Percentiles rank a stretch among this genome's conserved stretches.
Evolutionary conservation across 2,113 vertebrate genomes (phyloP).

Genomic region (Paracyprichromis sp.): DNA sequence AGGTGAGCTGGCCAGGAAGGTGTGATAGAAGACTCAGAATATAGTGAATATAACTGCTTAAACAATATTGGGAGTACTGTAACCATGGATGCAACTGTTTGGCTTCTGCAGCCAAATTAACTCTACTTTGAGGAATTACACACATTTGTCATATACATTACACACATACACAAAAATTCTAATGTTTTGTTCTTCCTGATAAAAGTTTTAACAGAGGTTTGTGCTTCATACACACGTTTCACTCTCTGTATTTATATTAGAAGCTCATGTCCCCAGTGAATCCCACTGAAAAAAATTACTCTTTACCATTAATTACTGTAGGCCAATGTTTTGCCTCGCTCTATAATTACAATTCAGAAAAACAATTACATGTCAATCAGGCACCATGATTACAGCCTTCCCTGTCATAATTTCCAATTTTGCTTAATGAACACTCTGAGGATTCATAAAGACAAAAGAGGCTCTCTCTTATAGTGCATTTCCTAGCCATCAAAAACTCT

Average conservation of each 20-base stretch:
- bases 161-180: background rate
- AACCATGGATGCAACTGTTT: background rate
- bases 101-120: background rate
- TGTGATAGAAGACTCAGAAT: background rate
- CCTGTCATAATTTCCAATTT: conserved; percentile 47
- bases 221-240: background rate
- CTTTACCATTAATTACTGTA: conserved; percentile 35
- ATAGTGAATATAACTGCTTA: background rate
- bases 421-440: conserved; percentile 52
- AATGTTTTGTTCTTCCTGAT: conserved; percentile 22
- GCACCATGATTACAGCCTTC: conserved; percentile 48
- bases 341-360: conserved; percentile 60
- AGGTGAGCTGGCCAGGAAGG: background rate
- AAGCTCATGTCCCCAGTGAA: conserved; percentile 25
- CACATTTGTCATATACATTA: conserved; percentile 10
- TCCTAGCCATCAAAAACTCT: conserved; percentile 38
- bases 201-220: background rate
- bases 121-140: background rate
- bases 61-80: background rate
- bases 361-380: conserved; percentile 56
- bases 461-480: conserved; percentile 26
- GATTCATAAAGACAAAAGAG: conserved; percentile 43
- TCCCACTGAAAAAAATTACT: conserved; percentile 47
- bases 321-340: conserved; percentile 43
- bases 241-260: conserved; percentile 6